Evolutionary conservation across 2,888 invertebrate genomes (phyloP).

Genomic region (Abscondita cerata): DNA sequence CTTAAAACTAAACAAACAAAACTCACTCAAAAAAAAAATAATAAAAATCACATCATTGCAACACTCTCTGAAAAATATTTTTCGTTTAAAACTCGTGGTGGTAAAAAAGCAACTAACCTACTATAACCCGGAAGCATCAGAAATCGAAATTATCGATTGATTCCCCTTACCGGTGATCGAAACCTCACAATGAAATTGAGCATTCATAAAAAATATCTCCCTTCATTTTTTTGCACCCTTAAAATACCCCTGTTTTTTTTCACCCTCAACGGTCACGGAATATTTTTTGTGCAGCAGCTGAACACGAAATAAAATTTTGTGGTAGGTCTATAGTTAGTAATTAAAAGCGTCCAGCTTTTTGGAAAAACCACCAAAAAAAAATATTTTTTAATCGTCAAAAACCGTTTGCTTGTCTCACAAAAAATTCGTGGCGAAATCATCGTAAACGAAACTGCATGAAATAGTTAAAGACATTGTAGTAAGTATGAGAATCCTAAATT

Average conservation of each 20-base stretch:
- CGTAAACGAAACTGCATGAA: no score
- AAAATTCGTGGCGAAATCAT: no score
- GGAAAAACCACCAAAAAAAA: no score
- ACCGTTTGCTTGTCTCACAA: no score
- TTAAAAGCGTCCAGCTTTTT: constrained; percentile 7
- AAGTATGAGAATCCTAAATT: constrained; percentile 5
- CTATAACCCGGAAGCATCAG: constrained; percentile 48
- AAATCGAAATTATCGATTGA: constrained; percentile 59
- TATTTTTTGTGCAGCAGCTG: constrained; percentile 38
- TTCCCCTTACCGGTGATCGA: constrained; percentile 53
- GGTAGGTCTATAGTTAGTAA: constrained; percentile 16
- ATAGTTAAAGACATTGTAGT: not conserved
- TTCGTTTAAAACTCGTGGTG: constrained; percentile 47
- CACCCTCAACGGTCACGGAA: constrained; percentile 48
- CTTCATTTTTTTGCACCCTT: constrained; percentile 52
- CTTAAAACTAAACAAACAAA: not conserved
- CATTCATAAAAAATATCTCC: constrained; percentile 58
- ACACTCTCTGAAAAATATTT: not conserved
- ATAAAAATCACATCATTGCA: not conserved
- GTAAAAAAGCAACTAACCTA: constrained; percentile 56
- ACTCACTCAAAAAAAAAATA: not conserved
- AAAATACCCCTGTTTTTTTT: constrained; percentile 54
- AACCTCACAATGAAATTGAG: constrained; percentile 54
- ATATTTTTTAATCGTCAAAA: no score
- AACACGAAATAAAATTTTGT: constrained; percentile 39